Evolutionary conservation across 2,888 invertebrate genomes (phyloP), one percentile per base, ranked within the genome.

Genomic region (Eupithecia abbreviata): DNA sequence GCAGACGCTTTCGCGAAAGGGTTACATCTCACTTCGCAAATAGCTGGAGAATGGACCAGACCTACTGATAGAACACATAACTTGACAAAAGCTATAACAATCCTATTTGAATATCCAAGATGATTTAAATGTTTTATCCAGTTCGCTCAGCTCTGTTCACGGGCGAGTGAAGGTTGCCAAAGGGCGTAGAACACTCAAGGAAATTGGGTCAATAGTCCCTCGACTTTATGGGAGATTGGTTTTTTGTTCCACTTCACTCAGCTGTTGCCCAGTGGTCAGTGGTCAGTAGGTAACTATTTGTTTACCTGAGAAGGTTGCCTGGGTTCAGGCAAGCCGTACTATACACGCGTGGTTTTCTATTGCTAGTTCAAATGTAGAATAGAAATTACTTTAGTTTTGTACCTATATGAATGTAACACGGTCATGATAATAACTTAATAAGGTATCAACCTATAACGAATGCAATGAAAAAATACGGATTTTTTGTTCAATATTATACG

Each of bases 151-250:
- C 72, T 82, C 82, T 87, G 55, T 58, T 90, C 86, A 91, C 90
- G 91, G 89, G 81, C 90, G 89, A 89, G 81, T 88, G 91, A 91
- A 90, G 91, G 91, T 90, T 89, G 85, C 81, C 79, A 84, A 85
- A 90, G 89, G 90, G 90, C 84, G 82, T 83, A 79, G 79, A 80
- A 85, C 82, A 86, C 89, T 90, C 90, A 90, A 90, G 92, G 92
- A 93, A 94, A 94, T 94, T 94, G 91, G 94, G 94, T 94, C 94
- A 94, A 93, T 91, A 93, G 91, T 91, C 92, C 91, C 90, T 89
- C 81, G 81, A 84, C 84, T 84, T 86, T 82, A 85, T 85, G 84
- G 77, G 78, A 79, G 81, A 82, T 84, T 82, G 82, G 82, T 84
- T 87, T 87, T 84, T 85, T 84, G 85, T 83, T 83, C 80, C 82